phyloP scores from a whole-genome alignment of 1,140 invertebrate genomes.

The Caenorhabditis briggsae region DNA sequence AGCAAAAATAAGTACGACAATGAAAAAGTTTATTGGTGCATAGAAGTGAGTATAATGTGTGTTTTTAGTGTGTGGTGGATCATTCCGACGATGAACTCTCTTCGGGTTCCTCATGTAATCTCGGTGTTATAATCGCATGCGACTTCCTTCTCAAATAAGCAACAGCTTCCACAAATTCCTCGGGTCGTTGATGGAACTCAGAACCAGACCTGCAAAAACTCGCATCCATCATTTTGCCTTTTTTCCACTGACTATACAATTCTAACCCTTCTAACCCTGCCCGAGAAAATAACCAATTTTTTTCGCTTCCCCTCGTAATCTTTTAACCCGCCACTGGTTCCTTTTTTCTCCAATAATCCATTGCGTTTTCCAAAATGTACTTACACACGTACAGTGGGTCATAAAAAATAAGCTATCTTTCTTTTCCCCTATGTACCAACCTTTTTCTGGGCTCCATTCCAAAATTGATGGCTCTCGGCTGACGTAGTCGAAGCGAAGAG shows the following conservation, averaged over 20 bases:
- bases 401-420: not conserved
- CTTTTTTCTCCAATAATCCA: not conserved
- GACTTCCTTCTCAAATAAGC: constrained; percentile 72
- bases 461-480: constrained; percentile 30
- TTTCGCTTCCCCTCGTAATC: constrained; percentile 21
- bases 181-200: constrained; percentile 47
- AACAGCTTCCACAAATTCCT: constrained; percentile 69
- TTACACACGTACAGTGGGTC: constrained; percentile 17
- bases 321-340: constrained; percentile 52
- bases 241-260: constrained; percentile 42
- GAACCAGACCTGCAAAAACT: constrained; percentile 50
- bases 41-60: constrained; percentile 15
- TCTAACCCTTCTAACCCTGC: constrained; percentile 39
- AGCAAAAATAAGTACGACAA: constrained; percentile 8
- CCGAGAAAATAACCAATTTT: constrained; percentile 28
- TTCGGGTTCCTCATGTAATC: constrained; percentile 49
- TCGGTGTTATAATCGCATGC: constrained; percentile 62
- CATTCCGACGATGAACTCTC: constrained; percentile 44
- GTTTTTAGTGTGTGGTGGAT: not conserved
- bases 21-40: constrained; percentile 52
- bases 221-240: constrained; percentile 14
- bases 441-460: constrained; percentile 50
- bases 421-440: constrained; percentile 1
- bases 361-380: constrained; percentile 38
- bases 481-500: constrained; percentile 33